Percentiles rank a stretch among this genome's conserved stretches.
These are phyloP conservation scores for Corythoichthys intestinalis DNA, from an alignment of 2,113 vertebrate species.

Conservation along the genomic window DNA sequence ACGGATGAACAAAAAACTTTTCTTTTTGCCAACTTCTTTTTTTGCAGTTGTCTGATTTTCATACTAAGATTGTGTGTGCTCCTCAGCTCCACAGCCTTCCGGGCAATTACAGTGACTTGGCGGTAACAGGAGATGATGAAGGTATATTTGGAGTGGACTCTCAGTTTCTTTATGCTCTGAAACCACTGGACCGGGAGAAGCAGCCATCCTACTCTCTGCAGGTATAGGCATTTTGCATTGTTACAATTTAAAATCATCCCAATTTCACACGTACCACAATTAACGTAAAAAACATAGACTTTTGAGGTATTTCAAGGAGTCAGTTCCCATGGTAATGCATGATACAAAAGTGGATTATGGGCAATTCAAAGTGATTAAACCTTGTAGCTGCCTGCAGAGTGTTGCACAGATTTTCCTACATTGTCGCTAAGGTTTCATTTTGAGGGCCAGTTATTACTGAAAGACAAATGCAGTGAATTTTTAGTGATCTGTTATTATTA, in stretches of 20 bases:
- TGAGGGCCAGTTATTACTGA: background rate
- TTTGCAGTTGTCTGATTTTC: background rate
- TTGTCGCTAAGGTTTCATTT: background rate
- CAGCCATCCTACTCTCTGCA: slow-evolving; percentile 76
- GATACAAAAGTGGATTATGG: background rate
- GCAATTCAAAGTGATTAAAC: background rate
- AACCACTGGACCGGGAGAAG: slow-evolving; percentile 80
- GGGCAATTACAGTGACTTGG: slow-evolving; percentile 62
- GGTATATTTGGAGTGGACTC: slow-evolving; percentile 79
- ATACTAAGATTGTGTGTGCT: slow-evolving; percentile 4
- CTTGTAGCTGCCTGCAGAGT: background rate
- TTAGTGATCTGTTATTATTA: too few species aligned
- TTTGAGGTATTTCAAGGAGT: background rate
- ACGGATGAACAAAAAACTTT: background rate
- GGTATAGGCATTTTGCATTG: slow-evolving; percentile 52
- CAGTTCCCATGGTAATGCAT: background rate
- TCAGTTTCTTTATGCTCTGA: slow-evolving; percentile 75
- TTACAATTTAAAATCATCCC: background rate
- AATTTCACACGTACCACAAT: background rate
- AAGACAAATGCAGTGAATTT: background rate
- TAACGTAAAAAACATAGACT: background rate
- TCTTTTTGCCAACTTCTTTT: background rate
- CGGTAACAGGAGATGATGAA: slow-evolving; percentile 63
- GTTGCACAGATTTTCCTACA: background rate
- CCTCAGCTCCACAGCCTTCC: slow-evolving; percentile 65